These are phyloP conservation scores for Dermolepida albohirtum DNA, from an alignment of 2,888 invertebrate species.

Conservation along the genomic window DNA sequence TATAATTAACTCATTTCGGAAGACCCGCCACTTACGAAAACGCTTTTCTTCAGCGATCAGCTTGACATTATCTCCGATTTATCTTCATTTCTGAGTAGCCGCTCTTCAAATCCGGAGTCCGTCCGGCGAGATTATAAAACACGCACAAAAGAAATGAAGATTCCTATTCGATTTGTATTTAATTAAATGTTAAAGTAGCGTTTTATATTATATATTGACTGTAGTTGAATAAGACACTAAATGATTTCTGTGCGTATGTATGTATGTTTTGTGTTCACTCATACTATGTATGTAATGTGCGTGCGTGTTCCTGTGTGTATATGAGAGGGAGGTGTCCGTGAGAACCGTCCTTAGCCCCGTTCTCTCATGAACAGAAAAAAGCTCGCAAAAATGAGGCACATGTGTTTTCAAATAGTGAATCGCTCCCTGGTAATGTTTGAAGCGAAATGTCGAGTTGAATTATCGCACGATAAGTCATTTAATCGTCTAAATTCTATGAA, in stretches of 20 bases:
- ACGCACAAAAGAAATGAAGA: neutral
- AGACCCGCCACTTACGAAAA: conserved; percentile 11
- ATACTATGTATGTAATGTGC: conserved; percentile 5
- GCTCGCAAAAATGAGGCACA: conserved; percentile 47
- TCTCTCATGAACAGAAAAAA: conserved; percentile 52
- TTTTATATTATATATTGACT: neutral
- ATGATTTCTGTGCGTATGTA: neutral
- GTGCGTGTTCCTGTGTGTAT: neutral
- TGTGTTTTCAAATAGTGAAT: conserved; percentile 46
- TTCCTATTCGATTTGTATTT: neutral
- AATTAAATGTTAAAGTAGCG: neutral
- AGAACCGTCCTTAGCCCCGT: conserved; percentile 45
- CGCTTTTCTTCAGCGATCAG: conserved; percentile 1
- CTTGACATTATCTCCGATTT: conserved; percentile 20
- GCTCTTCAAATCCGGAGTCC: neutral
- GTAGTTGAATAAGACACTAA: conserved; percentile 4
- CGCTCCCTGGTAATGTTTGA: conserved; percentile 6
- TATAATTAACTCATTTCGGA: conserved; percentile 17
- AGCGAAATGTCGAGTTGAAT: conserved; percentile 33
- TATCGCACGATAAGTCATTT: conserved; percentile 33
- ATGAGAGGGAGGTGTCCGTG: conserved; percentile 42
- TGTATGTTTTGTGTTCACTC: conserved; percentile 8
- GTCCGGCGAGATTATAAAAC: neutral
- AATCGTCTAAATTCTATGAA: conserved; percentile 24
- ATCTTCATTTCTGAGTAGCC: conserved; percentile 13